These are phyloP conservation scores for Peromyscus aztecus DNA, from an alignment of 2,797 vertebrate species.

Conservation along the genomic window DNA sequence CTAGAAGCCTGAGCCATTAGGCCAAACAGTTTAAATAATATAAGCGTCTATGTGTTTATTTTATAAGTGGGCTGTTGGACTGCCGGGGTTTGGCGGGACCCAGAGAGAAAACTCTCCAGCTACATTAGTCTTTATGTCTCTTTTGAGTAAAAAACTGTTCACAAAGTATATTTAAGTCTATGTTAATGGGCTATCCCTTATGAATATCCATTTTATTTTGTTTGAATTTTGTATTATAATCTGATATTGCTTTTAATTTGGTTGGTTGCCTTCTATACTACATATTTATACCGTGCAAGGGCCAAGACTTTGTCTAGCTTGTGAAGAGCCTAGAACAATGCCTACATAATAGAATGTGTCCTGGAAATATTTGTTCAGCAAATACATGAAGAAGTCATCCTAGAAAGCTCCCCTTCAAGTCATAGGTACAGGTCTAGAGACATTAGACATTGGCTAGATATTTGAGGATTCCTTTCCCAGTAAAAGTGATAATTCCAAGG, in stretches of 20 bases:
- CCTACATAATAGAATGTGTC: neutral
- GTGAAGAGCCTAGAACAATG: neutral
- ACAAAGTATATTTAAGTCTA: neutral
- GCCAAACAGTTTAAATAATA: no score
- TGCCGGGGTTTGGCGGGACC: no score
- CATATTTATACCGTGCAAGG: neutral
- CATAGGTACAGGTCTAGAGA: neutral
- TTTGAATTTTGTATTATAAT: neutral
- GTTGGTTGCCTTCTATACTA: neutral
- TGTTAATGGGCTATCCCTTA: neutral
- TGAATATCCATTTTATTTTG: neutral
- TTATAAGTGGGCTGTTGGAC: no score
- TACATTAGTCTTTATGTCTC: neutral
- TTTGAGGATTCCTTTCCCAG: constrained; percentile 10
- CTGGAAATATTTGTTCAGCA: neutral
- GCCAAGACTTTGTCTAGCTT: neutral
- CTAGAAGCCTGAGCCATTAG: no score
- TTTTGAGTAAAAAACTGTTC: constrained; percentile 12
- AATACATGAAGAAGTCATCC: neutral
- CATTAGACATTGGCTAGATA: neutral
- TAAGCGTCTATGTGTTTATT: no score
- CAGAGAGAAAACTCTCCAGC: no score
- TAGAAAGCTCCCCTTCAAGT: neutral
- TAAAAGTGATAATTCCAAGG: neutral
- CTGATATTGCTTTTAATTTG: neutral